phyloP scores from a whole-genome alignment of 1,140 invertebrate genomes.

The Drosophila dunni region DNA sequence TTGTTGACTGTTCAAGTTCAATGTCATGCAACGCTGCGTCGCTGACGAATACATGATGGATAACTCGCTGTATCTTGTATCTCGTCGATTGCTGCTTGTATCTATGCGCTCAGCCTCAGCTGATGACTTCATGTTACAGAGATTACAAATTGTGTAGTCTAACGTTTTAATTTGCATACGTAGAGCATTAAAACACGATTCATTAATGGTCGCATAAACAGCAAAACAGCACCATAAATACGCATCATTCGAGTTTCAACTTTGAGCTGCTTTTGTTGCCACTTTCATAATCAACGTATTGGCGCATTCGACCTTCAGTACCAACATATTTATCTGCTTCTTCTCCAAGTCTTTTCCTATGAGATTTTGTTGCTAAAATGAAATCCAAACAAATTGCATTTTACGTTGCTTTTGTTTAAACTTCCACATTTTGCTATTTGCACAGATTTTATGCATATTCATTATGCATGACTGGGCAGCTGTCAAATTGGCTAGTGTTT shows the following conservation, averaged over 20 bases:
- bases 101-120: constrained; percentile 13
- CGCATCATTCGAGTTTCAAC: constrained; percentile 58
- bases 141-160: constrained; percentile 55
- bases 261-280: constrained; percentile 43
- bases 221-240: constrained; percentile 10
- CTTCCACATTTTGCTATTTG: constrained; percentile 50
- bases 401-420: constrained; percentile 50
- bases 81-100: not conserved
- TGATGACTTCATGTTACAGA: constrained; percentile 58
- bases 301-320: constrained; percentile 70
- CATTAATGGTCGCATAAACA: constrained; percentile 59
- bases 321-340: constrained; percentile 29
- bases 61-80: not conserved
- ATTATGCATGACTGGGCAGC: constrained; percentile 66
- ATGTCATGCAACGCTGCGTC: constrained; percentile 47
- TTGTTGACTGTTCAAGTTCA: constrained; percentile 60
- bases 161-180: constrained; percentile 62
- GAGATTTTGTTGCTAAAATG: constrained; percentile 35
- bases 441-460: constrained; percentile 72
- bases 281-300: constrained; percentile 71
- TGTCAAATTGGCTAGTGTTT: constrained; percentile 45
- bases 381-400: constrained; percentile 66
- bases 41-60: constrained; percentile 22
- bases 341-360: constrained; percentile 3
- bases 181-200: constrained; percentile 49